Conservation (phyloP, 2,888 invertebrate genomes). For the Thera britannica region DNA sequence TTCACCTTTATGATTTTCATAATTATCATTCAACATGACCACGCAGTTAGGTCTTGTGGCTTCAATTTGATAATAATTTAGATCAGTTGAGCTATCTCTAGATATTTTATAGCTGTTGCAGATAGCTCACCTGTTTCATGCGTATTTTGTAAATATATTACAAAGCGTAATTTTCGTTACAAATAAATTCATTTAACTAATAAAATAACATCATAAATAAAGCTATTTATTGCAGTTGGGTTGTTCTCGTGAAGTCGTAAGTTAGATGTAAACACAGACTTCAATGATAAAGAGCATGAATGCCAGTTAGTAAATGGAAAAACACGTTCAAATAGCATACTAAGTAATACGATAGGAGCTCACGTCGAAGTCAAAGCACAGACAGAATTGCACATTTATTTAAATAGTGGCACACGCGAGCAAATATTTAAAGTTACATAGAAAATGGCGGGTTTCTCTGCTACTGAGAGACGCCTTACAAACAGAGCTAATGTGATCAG, state of each 20-base stretch:
- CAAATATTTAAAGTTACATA: constrained; percentile 73
- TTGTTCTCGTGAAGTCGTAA: constrained; percentile 11
- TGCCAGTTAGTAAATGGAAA: constrained; percentile 45
- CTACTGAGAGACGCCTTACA: constrained; percentile 53
- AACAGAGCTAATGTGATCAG: constrained; percentile 62
- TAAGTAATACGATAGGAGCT: constrained; percentile 50
- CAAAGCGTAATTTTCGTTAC: too few relatives aligned
- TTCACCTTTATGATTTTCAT: too few relatives aligned
- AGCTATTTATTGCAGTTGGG: constrained; percentile 7
- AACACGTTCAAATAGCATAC: constrained; percentile 51
- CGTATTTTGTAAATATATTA: too few relatives aligned
- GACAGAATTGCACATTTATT: constrained; percentile 65
- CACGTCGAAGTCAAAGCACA: constrained; percentile 57
- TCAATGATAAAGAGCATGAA: constrained; percentile 43
- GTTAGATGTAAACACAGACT: constrained; percentile 38
- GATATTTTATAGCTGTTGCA: too few relatives aligned
- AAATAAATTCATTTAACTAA: too few relatives aligned
- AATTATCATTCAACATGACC: too few relatives aligned
- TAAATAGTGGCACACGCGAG: constrained; percentile 64
- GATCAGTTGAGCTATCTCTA: too few relatives aligned
- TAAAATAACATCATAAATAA: neutral
- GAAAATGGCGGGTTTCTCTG: constrained; percentile 63
- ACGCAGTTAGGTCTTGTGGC: too few relatives aligned
- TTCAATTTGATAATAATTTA: too few relatives aligned
- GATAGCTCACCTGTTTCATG: too few relatives aligned